Evolutionary conservation across 37 sponge, comb jelly and placozoan species (phyloP).

Genomic region (Aplysina aerophoba): DNA sequence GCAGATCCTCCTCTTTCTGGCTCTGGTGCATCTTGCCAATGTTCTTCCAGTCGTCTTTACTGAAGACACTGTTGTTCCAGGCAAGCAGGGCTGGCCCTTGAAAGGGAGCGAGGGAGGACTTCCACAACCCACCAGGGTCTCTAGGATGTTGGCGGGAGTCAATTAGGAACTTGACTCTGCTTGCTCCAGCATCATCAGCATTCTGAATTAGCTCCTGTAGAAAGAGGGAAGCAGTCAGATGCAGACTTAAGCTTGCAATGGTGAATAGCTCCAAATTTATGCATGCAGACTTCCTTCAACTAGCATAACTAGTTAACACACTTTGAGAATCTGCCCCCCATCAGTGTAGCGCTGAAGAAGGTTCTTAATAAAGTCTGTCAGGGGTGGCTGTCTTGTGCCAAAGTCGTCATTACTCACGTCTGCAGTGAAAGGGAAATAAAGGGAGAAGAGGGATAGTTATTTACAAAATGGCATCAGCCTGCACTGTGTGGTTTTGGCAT

Average conservation of each 20-base stretch:
- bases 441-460: no score
- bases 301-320: no score
- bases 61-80: slow-evolving; percentile 73
- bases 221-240: background rate
- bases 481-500: no score
- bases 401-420: background rate
- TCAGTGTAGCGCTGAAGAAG: slow-evolving; percentile 24
- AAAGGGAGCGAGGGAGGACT: slow-evolving; percentile 48
- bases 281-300: no score
- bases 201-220: slow-evolving; percentile 80
- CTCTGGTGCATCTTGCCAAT: slow-evolving; percentile 73
- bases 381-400: slow-evolving; percentile 20
- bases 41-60: slow-evolving; percentile 73
- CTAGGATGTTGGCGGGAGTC: slow-evolving; percentile 59
- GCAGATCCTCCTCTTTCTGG: slow-evolving; percentile 65
- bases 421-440: no score
- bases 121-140: slow-evolving; percentile 28
- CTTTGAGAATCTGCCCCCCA: slow-evolving; percentile 21
- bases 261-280: no score
- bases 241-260: no score
- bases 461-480: no score
- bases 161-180: slow-evolving; percentile 58
- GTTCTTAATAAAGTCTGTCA: slow-evolving; percentile 26
- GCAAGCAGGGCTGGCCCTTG: slow-evolving; percentile 83
- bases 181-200: slow-evolving; percentile 88